Evolutionary conservation across 2,113 vertebrate genomes (phyloP).

Genomic region (Hemiscyllium ocellatum): DNA sequence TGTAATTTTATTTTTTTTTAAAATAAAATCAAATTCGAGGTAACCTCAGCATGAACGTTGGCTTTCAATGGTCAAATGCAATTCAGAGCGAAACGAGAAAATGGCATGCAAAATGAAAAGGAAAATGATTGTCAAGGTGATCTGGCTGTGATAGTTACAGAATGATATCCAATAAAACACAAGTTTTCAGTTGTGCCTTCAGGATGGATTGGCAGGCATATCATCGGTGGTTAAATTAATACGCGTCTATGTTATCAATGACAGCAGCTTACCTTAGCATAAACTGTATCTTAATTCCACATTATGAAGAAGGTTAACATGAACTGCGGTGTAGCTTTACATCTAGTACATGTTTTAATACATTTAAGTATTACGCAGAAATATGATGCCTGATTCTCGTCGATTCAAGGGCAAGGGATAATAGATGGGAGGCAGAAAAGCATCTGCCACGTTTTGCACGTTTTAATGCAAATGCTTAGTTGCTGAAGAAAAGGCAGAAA

Average conservation of each 20-base stretch:
- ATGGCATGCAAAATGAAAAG: constrained; percentile 29
- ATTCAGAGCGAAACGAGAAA: constrained; percentile 14
- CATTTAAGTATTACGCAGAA: not conserved
- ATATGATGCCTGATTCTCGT: not conserved
- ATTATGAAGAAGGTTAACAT: not conserved
- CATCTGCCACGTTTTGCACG: not conserved
- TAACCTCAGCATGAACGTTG: constrained; percentile 33
- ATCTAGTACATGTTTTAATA: not conserved
- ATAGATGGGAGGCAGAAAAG: not conserved
- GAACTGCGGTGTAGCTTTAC: constrained; percentile 8
- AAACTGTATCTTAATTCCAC: not conserved
- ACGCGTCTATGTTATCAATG: not conserved
- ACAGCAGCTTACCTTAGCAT: not conserved
- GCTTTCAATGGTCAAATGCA: not conserved
- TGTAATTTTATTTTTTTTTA: not conserved
- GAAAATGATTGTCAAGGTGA: constrained; percentile 14
- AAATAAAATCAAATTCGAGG: not conserved
- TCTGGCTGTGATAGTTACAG: constrained; percentile 13
- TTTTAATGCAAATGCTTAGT: not conserved
- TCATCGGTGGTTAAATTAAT: not conserved
- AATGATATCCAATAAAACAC: not conserved
- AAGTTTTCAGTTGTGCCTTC: not conserved
- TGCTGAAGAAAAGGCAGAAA: not conserved
- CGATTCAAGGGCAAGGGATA: constrained; percentile 27
- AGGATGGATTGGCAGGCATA: not conserved